A percentile compares a stretch with the other conserved stretches of the same genome.
phyloP scores from a whole-genome alignment of 2,797 vertebrate species.

The Enteromius argenteus region DNA sequence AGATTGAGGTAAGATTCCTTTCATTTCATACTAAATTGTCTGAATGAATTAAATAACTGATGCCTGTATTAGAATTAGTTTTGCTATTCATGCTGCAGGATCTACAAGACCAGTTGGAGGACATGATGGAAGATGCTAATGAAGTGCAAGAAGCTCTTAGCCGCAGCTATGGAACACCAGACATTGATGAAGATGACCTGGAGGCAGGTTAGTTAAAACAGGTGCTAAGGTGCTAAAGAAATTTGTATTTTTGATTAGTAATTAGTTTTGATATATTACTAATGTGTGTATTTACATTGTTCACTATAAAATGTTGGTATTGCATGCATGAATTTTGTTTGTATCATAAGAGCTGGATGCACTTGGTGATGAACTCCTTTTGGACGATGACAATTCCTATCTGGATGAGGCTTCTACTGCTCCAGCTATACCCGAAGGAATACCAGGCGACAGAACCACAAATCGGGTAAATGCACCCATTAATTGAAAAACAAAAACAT shows the following conservation, averaged over 20 bases:
- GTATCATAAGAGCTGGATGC: slow-evolving; percentile 88
- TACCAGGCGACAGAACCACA: slow-evolving; percentile 85
- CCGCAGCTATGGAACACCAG: slow-evolving; percentile 94
- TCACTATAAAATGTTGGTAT: neutral
- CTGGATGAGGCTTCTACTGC: slow-evolving; percentile 92
- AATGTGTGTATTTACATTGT: neutral
- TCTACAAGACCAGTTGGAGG: slow-evolving; percentile 94
- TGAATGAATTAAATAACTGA: neutral
- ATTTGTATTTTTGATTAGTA: neutral
- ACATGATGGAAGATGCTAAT: slow-evolving; percentile 98
- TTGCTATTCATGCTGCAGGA: slow-evolving; percentile 76
- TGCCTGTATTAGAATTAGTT: neutral
- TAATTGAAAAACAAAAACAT: neutral
- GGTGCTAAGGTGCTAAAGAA: neutral
- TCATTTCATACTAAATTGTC: neutral
- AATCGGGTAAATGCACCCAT: slow-evolving; percentile 83
- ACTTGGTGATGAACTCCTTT: slow-evolving; percentile 91
- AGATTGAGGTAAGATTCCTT: slow-evolving; percentile 87
- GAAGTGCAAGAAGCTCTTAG: slow-evolving; percentile 93
- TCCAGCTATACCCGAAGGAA: slow-evolving; percentile 92
- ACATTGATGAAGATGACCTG: slow-evolving; percentile 95
- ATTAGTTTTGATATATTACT: neutral
- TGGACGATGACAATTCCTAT: slow-evolving; percentile 96
- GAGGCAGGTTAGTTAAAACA: slow-evolving; percentile 86
- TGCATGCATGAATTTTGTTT: neutral